Evolutionary conservation across 2,888 invertebrate genomes (phyloP).

Genomic region (Tromatobia lineatoria): DNA sequence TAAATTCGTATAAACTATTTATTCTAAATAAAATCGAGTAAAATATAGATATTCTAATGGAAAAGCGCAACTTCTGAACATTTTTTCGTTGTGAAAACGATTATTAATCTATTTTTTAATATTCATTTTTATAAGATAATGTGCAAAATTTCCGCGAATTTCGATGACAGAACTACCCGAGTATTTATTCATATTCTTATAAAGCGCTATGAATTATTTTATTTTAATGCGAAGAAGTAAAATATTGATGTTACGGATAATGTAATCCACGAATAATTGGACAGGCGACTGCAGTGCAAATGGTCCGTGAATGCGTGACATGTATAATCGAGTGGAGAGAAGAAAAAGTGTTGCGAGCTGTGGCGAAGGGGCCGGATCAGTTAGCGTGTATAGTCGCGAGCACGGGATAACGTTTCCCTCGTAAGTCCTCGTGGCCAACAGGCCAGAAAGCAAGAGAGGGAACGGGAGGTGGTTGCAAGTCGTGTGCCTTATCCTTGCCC

Average conservation of each 20-base stretch:
- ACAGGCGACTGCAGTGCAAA: conserved; percentile 47
- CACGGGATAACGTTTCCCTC: conserved; percentile 70
- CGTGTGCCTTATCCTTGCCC: conserved; percentile 77
- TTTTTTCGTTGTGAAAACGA: neutral
- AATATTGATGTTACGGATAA: neutral
- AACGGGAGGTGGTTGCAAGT: conserved; percentile 51
- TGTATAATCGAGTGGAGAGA: conserved; percentile 32
- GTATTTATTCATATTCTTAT: neutral
- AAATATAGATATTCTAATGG: no score
- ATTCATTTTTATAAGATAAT: no score
- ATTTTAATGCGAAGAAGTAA: neutral
- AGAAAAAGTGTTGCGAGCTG: conserved; percentile 50
- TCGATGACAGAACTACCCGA: no score
- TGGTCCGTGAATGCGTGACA: conserved; percentile 61
- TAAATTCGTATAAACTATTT: no score
- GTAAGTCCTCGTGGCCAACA: conserved; percentile 69
- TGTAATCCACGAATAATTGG: conserved; percentile 3
- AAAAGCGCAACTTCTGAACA: no score
- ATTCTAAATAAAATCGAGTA: no score
- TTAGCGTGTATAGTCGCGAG: conserved; percentile 63
- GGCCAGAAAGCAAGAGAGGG: conserved; percentile 60
- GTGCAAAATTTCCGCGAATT: no score
- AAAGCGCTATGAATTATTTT: neutral
- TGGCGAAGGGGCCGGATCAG: conserved; percentile 58
- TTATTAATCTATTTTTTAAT: no score